These are phyloP conservation scores for Belonocnema kinseyi DNA, from an alignment of 1,140 invertebrate genomes.

Conservation along the genomic window DNA sequence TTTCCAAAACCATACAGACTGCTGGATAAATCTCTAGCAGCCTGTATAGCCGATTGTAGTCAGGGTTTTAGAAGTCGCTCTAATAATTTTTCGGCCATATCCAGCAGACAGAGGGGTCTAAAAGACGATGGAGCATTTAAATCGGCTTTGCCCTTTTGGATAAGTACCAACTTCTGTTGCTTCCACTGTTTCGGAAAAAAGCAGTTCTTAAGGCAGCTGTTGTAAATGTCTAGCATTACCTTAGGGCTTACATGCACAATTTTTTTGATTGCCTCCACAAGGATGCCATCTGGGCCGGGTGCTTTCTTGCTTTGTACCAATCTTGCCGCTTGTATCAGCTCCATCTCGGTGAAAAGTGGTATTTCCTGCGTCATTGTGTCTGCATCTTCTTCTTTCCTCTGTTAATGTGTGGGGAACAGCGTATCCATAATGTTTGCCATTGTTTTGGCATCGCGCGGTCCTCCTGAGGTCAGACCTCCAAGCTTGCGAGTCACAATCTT, in stretches of 20 bases:
- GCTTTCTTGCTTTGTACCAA: too few species aligned
- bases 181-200: too few species aligned
- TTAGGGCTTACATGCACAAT: too few species aligned
- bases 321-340: too few species aligned
- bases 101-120: slow-evolving; percentile 48
- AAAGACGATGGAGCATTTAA: slow-evolving; percentile 33
- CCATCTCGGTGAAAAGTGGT: too few species aligned
- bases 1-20: slow-evolving; percentile 61
- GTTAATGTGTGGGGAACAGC: not conserved
- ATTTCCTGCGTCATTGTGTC: too few species aligned
- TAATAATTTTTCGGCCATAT: slow-evolving; percentile 62
- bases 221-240: too few species aligned
- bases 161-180: too few species aligned
- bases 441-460: not conserved
- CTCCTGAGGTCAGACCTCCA: not conserved
- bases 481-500: slow-evolving; percentile 52
- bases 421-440: not conserved
- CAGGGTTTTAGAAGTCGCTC: slow-evolving; percentile 58
- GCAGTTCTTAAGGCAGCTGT: too few species aligned
- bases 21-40: slow-evolving; percentile 43
- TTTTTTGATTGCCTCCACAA: too few species aligned
- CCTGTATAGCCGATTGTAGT: slow-evolving; percentile 43
- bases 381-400: not conserved
- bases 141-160: slow-evolving; percentile 43
- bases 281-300: too few species aligned